These are phyloP conservation scores for Peromyscus polionotus DNA, from an alignment of 2,113 vertebrate genomes.

Conservation along the genomic window DNA sequence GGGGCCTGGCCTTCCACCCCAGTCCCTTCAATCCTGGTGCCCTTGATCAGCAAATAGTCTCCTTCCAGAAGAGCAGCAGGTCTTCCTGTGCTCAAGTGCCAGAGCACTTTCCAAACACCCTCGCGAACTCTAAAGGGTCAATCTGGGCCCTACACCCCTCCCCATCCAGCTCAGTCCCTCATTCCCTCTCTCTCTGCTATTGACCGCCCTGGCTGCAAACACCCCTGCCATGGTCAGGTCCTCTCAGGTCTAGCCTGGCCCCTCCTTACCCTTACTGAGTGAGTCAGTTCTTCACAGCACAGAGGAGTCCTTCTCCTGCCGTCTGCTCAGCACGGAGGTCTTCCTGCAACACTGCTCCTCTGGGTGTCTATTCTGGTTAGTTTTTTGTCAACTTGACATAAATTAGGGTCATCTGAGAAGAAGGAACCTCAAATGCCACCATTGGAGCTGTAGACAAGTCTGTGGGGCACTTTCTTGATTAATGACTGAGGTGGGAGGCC, in stretches of 20 bases:
- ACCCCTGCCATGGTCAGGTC: background rate
- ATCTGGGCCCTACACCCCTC: fast-evolving
- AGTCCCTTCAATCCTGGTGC: background rate
- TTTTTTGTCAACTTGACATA: background rate
- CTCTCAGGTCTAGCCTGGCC: background rate
- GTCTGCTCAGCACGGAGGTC: too few species aligned
- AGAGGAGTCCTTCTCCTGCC: background rate
- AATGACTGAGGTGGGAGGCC: background rate
- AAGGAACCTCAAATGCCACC: background rate
- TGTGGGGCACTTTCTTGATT: background rate
- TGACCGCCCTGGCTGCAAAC: background rate
- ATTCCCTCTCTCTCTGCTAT: background rate
- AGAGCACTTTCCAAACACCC: fast-evolving
- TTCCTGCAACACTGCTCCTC: background rate
- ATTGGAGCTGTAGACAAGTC: background rate
- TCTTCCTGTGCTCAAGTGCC: background rate
- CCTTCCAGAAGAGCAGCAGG: background rate
- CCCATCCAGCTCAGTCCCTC: too few species aligned
- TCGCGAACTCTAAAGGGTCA: background rate
- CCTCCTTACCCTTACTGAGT: background rate
- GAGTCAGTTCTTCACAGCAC: too few species aligned
- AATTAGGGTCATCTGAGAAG: background rate
- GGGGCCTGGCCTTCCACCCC: background rate
- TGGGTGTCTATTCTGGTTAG: background rate
- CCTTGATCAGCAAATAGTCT: background rate